A percentile compares a stretch with the other conserved stretches of the same genome.
Conservation (phyloP, 2,888 invertebrate species). For the Nomada ferruginata region DNA sequence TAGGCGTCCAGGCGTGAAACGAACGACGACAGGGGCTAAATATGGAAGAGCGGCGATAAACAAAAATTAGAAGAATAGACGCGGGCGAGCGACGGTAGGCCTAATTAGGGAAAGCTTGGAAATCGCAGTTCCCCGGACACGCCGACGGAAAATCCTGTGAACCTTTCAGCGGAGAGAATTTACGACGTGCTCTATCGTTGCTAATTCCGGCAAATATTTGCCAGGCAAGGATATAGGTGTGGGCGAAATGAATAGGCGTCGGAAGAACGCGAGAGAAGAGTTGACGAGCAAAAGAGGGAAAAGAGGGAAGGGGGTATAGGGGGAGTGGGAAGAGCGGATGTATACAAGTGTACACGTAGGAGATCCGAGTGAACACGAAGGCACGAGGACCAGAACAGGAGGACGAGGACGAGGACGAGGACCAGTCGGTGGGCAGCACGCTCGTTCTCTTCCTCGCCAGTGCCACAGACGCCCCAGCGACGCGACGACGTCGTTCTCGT, state of each 20-base stretch:
- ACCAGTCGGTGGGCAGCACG: slow-evolving; percentile 29
- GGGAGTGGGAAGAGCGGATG: slow-evolving; percentile 48
- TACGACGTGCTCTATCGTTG: slow-evolving; percentile 66
- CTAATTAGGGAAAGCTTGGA: slow-evolving; percentile 53
- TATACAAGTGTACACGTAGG: slow-evolving; percentile 52
- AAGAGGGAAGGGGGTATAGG: background rate
- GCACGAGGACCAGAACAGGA: slow-evolving; percentile 53
- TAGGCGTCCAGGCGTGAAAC: no score
- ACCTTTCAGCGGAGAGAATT: slow-evolving; percentile 62
- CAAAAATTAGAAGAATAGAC: slow-evolving; percentile 46
- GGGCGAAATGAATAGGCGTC: slow-evolving; percentile 59
- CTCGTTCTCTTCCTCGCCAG: slow-evolving; percentile 52
- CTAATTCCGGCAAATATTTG: slow-evolving; percentile 82
- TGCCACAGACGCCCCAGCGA: slow-evolving; percentile 55
- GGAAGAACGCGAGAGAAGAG: slow-evolving; percentile 55
- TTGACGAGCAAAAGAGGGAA: slow-evolving; percentile 21
- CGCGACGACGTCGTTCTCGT: slow-evolving; percentile 52
- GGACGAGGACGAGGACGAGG: slow-evolving; percentile 38
- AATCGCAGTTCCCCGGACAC: slow-evolving; percentile 45
- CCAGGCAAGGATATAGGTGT: slow-evolving; percentile 77
- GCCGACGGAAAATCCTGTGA: slow-evolving; percentile 64
- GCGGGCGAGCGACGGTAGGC: slow-evolving; percentile 32
- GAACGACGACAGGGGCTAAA: background rate
- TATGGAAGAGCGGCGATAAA: slow-evolving; percentile 29
- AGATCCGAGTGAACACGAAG: slow-evolving; percentile 68